A percentile compares a stretch with the other conserved stretches of the same genome.
Conservation (phyloP, 1,140 invertebrate species). For the Latrodectus geometricus region DNA sequence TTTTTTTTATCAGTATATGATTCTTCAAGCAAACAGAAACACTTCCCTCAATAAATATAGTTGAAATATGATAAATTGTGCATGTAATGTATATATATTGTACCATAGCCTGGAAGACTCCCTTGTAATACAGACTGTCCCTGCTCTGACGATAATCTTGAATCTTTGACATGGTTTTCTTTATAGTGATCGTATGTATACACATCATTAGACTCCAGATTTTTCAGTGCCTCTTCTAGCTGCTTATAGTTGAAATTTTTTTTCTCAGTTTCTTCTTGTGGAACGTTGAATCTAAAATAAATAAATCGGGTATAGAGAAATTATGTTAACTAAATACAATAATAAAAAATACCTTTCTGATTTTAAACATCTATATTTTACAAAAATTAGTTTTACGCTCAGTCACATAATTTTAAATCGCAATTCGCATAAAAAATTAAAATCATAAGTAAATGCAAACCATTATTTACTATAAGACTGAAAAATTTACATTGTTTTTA, state of each 20-base stretch:
- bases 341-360: too few relatives aligned
- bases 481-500: too few relatives aligned
- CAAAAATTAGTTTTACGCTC: too few relatives aligned
- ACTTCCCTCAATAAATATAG: neutral
- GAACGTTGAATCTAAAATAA: constrained; percentile 46
- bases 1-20: too few relatives aligned
- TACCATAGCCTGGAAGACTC: constrained; percentile 50
- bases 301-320: too few relatives aligned
- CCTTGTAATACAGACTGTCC: constrained; percentile 38
- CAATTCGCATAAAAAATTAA: too few relatives aligned
- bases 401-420: too few relatives aligned
- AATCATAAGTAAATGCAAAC: too few relatives aligned
- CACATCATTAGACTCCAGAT: constrained; percentile 50
- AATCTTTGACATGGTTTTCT: constrained; percentile 60
- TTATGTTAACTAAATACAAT: too few relatives aligned
- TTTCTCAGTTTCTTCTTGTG: constrained; percentile 24
- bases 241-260: constrained; percentile 41
- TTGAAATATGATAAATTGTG: neutral
- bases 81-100: neutral
- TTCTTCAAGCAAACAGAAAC: too few relatives aligned
- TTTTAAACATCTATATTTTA: too few relatives aligned
- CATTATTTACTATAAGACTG: too few relatives aligned
- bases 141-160: constrained; percentile 61
- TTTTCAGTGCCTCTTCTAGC: constrained; percentile 39
- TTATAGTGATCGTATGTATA: constrained; percentile 62